A percentile compares a stretch with the other conserved stretches of the same genome.
These are phyloP conservation scores for Megaleporinus macrocephalus DNA, from an alignment of 2,113 vertebrate species.

Conservation along the genomic window DNA sequence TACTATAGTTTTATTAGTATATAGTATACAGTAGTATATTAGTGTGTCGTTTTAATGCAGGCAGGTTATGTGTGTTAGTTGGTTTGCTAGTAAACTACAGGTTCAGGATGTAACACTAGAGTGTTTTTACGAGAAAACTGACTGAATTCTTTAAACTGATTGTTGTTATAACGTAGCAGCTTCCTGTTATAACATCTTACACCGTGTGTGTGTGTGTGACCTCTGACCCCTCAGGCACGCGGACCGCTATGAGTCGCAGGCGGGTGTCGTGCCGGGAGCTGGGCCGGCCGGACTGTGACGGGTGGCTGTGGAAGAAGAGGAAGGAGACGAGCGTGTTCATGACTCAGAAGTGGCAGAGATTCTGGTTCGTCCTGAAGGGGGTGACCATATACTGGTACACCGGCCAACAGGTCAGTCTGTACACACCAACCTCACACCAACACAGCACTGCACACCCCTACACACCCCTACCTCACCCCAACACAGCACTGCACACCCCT, in stretches of 20 bases:
- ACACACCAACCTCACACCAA: neutral
- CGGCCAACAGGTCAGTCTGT: slow-evolving; percentile 82
- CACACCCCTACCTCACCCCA: neutral
- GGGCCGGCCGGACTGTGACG: slow-evolving; percentile 87
- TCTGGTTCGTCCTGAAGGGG: slow-evolving; percentile 93
- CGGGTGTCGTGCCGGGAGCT: slow-evolving; percentile 93
- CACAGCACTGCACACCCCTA: no score
- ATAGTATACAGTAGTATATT: no score
- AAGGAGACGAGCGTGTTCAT: slow-evolving; percentile 84
- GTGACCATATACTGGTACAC: slow-evolving; percentile 91
- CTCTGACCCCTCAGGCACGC: slow-evolving; percentile 62
- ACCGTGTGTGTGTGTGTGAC: neutral
- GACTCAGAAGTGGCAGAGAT: slow-evolving; percentile 96
- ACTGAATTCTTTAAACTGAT: no score
- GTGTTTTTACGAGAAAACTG: no score
- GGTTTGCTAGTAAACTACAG: no score
- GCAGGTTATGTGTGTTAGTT: no score
- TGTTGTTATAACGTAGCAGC: no score
- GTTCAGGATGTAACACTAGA: no score
- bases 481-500: neutral
- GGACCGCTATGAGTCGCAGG: slow-evolving; percentile 83
- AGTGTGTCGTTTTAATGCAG: no score
- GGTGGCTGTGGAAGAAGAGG: slow-evolving; percentile 96
- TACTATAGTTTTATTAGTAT: no score
- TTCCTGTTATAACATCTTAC: no score